Base-by-base conservation (phyloP, 2,888 invertebrate species). In the Papilio gigon region DNA sequence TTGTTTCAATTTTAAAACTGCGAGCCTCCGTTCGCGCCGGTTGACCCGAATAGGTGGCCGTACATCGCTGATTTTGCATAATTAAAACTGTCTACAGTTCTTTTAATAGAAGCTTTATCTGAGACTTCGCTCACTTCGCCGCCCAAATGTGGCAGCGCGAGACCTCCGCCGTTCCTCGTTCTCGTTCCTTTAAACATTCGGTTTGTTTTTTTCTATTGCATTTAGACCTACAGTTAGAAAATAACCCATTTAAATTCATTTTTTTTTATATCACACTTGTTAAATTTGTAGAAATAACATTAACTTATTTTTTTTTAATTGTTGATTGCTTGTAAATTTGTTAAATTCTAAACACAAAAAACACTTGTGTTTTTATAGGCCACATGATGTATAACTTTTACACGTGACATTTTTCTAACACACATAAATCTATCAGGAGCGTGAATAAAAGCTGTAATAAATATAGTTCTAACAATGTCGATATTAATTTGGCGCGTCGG, bases 61-160 rank as follows among this genome's bases (percentile, higher is more conserved):
- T 80, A 78, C 82, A 80, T 81, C 80, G 84, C 80, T 84, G 86
- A 85, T 86, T 84, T 81, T 84, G 86, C 85, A 85, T 86, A 85
- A 87, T 87, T 87, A 85, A 87, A 87, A 84, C 78, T 77, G 82
- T 81, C 85, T 81, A 80, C 79, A 76, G 77, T 77, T 78, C 78
- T 84, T 83, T 80, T 73, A 74, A 77, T 77, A 74, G 73, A 71
- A 71, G 67, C 72, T 74, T 71, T 68, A 62, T 62, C 67, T 67
- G 68, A 63, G 53, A 42, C 53, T 33, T 62, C 50, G 72, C 53
- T 72, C 60, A 67, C 56, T 65, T 68, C 67, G 65, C 71, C 63
- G 65, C 60, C 64, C 67, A 47, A 44, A 44, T 66, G 35, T 35
- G 53, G 40, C 27, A 17, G 40, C 20, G 27, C 40, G 14, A 35